These are phyloP conservation scores for Delia radicum DNA, from an alignment of 1,140 invertebrate genomes.

Conservation along the genomic window DNA sequence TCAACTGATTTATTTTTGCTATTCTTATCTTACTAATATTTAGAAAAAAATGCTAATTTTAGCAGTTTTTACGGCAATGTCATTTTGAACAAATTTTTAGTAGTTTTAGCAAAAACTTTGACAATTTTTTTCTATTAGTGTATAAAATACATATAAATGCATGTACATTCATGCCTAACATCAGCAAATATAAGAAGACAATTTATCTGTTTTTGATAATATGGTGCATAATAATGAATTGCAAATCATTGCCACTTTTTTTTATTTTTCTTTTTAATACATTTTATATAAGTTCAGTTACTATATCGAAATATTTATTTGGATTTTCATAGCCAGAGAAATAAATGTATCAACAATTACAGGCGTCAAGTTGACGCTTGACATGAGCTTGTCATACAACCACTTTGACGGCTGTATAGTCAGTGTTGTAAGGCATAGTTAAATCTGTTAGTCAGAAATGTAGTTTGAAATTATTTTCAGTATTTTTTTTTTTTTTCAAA, in stretches of 20 bases:
- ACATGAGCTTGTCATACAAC: slow-evolving; percentile 5
- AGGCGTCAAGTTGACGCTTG: slow-evolving; percentile 14
- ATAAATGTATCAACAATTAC: slow-evolving; percentile 5
- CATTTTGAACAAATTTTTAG: too few species aligned
- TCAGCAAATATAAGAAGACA: not conserved
- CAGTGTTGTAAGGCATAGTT: not conserved
- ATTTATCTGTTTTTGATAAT: slow-evolving; percentile 14
- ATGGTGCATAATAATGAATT: slow-evolving; percentile 15
- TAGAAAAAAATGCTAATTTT: too few species aligned
- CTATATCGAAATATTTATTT: too few species aligned
- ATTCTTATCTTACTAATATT: too few species aligned
- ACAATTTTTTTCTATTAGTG: not conserved
- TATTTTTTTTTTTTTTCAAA: not conserved
- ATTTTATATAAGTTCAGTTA: too few species aligned
- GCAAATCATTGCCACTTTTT: not conserved
- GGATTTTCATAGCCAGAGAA: not conserved
- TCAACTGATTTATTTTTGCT: too few species aligned
- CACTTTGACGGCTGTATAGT: not conserved
- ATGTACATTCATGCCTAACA: not conserved
- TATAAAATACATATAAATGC: not conserved
- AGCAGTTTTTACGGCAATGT: too few species aligned
- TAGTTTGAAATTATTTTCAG: not conserved
- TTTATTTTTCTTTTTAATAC: too few species aligned
- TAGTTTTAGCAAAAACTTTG: too few species aligned
- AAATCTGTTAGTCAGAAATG: not conserved